Evolutionary conservation across 2,113 vertebrate species (phyloP).

Genomic region (Fregetta grallaria): DNA sequence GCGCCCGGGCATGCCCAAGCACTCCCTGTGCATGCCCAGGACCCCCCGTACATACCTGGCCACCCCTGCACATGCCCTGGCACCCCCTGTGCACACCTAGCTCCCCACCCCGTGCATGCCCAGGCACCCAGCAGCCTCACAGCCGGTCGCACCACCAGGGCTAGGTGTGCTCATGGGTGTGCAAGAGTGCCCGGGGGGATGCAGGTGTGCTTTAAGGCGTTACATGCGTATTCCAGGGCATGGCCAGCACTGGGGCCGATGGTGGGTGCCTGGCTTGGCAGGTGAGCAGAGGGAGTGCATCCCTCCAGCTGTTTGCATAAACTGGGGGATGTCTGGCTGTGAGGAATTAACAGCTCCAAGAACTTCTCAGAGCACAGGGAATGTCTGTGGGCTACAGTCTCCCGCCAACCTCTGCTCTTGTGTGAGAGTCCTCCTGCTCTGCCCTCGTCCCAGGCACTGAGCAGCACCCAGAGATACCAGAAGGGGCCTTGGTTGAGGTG

Average conservation of each 20-base stretch:
- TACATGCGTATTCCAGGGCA: fast-evolving
- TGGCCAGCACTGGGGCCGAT: background rate
- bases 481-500: background rate
- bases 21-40: background rate
- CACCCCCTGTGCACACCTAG: no score
- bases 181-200: background rate
- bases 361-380: background rate
- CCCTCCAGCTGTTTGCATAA: background rate
- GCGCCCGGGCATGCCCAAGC: background rate
- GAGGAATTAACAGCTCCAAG: background rate
- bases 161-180: background rate
- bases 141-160: fast-evolving
- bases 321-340: fast-evolving
- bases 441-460: fast-evolving
- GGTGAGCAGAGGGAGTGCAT: background rate
- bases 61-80: background rate
- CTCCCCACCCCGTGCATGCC: fast-evolving
- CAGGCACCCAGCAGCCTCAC: background rate
- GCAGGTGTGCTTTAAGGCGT: background rate
- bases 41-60: no score
- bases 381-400: background rate
- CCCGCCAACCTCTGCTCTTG: background rate
- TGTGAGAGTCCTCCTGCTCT: background rate
- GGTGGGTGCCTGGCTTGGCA: fast-evolving
- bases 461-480: background rate